Conservation (phyloP, 2,797 vertebrate species). For the Enteromius anoplus region DNA sequence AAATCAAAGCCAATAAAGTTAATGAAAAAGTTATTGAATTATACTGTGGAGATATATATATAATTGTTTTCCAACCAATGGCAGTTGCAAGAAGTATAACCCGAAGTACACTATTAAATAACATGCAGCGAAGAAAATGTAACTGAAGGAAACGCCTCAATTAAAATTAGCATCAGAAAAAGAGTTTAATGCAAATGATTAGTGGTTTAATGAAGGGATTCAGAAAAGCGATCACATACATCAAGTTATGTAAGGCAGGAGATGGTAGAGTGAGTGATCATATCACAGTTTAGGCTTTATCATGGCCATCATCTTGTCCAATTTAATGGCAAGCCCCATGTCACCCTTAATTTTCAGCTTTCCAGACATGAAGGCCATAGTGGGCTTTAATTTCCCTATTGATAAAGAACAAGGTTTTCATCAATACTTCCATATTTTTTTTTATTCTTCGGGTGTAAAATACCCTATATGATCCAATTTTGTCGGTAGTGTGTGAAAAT, state of each 20-base stretch:
- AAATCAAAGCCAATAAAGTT: background rate
- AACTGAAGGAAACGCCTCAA: constrained; percentile 1
- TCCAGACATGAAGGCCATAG: constrained; percentile 84
- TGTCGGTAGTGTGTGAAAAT: background rate
- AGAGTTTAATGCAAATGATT: constrained; percentile 2
- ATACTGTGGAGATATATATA: too few species aligned
- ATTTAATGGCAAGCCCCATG: constrained; percentile 80
- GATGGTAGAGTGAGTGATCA: background rate
- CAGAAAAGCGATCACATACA: constrained; percentile 4
- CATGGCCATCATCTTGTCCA: constrained; percentile 83
- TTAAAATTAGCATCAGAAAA: background rate
- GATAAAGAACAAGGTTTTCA: background rate
- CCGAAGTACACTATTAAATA: background rate
- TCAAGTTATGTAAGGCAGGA: constrained; percentile 5
- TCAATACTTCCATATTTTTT: background rate
- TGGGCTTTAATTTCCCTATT: constrained; percentile 90
- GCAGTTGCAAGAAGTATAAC: background rate
- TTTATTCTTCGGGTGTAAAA: background rate
- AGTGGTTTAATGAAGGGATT: background rate
- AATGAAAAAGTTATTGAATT: background rate
- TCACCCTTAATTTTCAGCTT: constrained; percentile 88
- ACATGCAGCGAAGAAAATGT: background rate
- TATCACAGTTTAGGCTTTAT: constrained; percentile 81
- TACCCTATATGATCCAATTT: background rate
- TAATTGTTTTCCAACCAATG: background rate